Conservation (phyloP, 2,797 vertebrate genomes). For the Onychomys torridus region DNA sequence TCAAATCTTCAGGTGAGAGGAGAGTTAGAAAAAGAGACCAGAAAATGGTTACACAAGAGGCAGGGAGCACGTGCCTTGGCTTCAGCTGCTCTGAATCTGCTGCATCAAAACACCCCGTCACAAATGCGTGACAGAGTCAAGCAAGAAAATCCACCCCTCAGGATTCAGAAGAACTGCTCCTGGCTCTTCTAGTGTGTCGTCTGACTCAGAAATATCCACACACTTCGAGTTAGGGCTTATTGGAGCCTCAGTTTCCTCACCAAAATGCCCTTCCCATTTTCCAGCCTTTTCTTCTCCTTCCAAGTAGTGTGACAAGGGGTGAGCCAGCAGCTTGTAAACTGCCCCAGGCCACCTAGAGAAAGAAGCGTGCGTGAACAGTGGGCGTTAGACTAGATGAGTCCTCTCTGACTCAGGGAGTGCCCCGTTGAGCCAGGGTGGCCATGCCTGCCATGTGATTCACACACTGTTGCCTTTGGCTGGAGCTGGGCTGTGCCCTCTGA, state of each 20-base stretch:
- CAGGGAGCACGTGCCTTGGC: neutral
- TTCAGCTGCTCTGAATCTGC: neutral
- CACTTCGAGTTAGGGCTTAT: neutral
- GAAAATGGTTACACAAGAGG: neutral
- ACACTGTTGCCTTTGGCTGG: neutral
- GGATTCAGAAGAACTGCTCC: neutral
- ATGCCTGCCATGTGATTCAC: conserved; percentile 28
- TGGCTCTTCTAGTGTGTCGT: neutral
- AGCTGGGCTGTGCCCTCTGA: neutral
- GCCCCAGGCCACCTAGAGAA: neutral
- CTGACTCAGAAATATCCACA: conserved; percentile 50
- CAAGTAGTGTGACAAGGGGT: neutral
- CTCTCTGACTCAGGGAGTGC: conserved; percentile 56
- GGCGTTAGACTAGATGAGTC: conserved; percentile 3
- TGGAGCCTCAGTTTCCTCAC: conserved; percentile 40
- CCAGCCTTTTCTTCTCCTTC: neutral
- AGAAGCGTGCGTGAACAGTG: neutral
- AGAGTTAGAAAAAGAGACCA: neutral
- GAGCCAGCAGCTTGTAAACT: neutral
- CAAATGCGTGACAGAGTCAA: neutral
- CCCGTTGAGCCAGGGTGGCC: neutral
- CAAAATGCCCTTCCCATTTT: neutral
- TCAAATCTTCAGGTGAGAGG: neutral
- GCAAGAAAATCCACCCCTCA: neutral
- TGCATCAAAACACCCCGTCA: neutral